A percentile compares a stretch with the other conserved stretches of the same genome.
phyloP scores from a whole-genome alignment of 1,140 invertebrate genomes.

The Magallana angulata region DNA sequence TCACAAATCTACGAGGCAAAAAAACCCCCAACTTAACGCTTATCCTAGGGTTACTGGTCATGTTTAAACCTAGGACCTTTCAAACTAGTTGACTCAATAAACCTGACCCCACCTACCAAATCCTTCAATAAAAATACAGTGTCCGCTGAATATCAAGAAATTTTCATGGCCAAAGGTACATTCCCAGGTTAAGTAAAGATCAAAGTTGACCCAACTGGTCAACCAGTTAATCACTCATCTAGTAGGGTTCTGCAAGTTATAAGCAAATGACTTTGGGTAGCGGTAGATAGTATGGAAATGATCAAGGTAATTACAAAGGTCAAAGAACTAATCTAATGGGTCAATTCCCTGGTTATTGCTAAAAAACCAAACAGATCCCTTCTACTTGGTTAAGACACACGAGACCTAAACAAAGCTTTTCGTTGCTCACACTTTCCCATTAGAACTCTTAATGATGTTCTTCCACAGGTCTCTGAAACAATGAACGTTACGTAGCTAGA shows the following conservation, averaged over 20 bases:
- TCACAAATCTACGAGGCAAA: slow-evolving; percentile 3
- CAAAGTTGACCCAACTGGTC: slow-evolving; percentile 14
- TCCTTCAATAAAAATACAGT: slow-evolving; percentile 10
- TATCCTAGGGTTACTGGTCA: slow-evolving; percentile 41
- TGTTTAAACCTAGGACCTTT: slow-evolving; percentile 49
- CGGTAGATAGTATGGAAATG: slow-evolving; percentile 54
- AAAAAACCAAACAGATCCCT: not conserved
- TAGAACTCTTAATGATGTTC: slow-evolving; percentile 51
- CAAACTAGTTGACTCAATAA: slow-evolving; percentile 42
- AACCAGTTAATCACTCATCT: not conserved
- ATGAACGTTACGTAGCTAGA: slow-evolving; percentile 59
- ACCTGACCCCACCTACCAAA: not conserved
- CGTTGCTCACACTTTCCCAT: slow-evolving; percentile 44
- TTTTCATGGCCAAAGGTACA: slow-evolving; percentile 32
- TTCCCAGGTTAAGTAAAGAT: slow-evolving; percentile 35
- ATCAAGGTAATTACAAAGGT: slow-evolving; percentile 59
- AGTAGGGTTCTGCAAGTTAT: slow-evolving; percentile 52
- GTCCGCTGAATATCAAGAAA: not conserved
- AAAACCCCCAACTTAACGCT: no score
- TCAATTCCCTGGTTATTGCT: slow-evolving; percentile 57
- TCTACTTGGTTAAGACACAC: not conserved
- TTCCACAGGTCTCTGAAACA: slow-evolving; percentile 43
- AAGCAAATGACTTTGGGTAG: slow-evolving; percentile 59
- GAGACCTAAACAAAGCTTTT: slow-evolving; percentile 6
- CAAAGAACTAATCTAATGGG: slow-evolving; percentile 60